phyloP scores from a whole-genome alignment of 2,113 vertebrate species.

The Nanorana parkeri region DNA sequence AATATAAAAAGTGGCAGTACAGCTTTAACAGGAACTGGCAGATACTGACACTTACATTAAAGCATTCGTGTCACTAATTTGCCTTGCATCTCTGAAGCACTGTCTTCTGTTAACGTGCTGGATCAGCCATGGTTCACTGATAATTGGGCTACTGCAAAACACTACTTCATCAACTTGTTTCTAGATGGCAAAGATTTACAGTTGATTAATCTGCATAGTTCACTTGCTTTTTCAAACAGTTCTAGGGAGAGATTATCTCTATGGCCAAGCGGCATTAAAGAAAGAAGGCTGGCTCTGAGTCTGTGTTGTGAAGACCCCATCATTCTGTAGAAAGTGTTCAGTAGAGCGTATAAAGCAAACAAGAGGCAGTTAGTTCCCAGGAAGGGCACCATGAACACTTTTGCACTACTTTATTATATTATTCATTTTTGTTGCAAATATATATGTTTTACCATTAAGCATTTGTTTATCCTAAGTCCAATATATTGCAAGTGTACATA shows the following conservation, averaged over 20 bases:
- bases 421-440: conserved; percentile 44
- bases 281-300: conserved; percentile 61
- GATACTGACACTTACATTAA: conserved; percentile 51
- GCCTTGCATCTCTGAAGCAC: conserved; percentile 37
- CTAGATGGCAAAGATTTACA: conserved; percentile 68
- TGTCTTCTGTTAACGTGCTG: conserved; percentile 42
- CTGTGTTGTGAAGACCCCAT: conserved; percentile 64
- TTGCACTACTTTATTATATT: conserved; percentile 1
- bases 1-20: neutral
- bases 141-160: conserved; percentile 52
- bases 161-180: conserved; percentile 60
- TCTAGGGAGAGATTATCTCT: conserved; percentile 71
- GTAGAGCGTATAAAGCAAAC: conserved; percentile 72
- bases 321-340: conserved; percentile 67
- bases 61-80: conserved; percentile 45
- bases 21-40: conserved; percentile 40
- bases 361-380: conserved; percentile 72
- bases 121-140: conserved; percentile 51
- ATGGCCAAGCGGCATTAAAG: conserved; percentile 66
- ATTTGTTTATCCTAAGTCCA: too few species aligned
- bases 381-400: conserved; percentile 65
- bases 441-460: neutral
- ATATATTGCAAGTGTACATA: too few species aligned
- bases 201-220: conserved; percentile 67
- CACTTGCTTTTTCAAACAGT: conserved; percentile 65